Percentiles rank a stretch among this genome's conserved stretches.
Conservation (phyloP, 2,888 invertebrate species). For the Netelia melanura region DNA sequence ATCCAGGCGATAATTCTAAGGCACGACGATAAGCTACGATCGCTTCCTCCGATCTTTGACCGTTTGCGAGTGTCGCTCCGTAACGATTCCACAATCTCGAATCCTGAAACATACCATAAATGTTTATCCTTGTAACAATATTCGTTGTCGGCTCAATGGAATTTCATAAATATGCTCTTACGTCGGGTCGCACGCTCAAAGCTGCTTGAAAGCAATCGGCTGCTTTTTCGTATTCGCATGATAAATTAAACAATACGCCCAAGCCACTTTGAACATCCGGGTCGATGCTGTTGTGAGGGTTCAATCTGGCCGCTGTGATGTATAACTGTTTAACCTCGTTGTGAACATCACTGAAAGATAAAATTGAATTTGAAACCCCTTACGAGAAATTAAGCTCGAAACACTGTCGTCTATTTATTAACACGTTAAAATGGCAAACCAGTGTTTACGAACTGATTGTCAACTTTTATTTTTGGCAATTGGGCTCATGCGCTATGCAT, state of each 20-base stretch:
- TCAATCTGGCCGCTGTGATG: conserved; percentile 92
- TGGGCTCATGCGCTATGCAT: no score
- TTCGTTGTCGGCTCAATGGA: not conserved
- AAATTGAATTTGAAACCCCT: conserved; percentile 22
- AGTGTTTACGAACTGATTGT: no score
- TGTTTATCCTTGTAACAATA: not conserved
- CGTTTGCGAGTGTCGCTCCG: conserved; percentile 98
- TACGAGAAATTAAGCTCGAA: not conserved
- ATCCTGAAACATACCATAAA: conserved; percentile 87
- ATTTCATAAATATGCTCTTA: conserved; percentile 81
- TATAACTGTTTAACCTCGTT: conserved; percentile 91
- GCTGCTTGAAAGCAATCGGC: conserved; percentile 98
- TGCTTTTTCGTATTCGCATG: conserved; percentile 97
- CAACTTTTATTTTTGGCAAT: no score
- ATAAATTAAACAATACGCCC: conserved; percentile 97
- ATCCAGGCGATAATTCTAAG: conserved; percentile 96
- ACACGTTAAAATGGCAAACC: no score
- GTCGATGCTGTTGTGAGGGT: conserved; percentile 90
- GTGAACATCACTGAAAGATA: conserved; percentile 85
- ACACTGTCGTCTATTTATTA: no score
- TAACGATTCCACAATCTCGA: conserved; percentile 98
- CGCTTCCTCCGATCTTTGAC: conserved; percentile 97
- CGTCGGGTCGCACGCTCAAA: conserved; percentile 91
- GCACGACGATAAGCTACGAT: conserved; percentile 98
- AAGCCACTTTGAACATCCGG: conserved; percentile 97